Evolutionary conservation across 1,140 invertebrate species (phyloP).

Genomic region (Bradysia coprophila): DNA sequence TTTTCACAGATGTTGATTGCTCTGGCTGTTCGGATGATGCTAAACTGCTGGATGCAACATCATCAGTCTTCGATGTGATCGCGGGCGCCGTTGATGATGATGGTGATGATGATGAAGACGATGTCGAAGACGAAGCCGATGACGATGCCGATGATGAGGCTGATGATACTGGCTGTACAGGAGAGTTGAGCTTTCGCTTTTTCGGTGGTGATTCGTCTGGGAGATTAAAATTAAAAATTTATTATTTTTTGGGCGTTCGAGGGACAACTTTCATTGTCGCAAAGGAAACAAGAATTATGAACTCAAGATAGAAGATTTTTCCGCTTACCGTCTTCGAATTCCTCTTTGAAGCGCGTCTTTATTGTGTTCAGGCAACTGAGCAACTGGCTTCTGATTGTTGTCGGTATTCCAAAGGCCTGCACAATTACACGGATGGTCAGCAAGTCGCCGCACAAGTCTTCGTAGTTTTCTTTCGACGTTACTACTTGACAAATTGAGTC

Average conservation of each 20-base stretch:
- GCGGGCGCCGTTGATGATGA: background rate
- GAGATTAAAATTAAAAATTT: background rate
- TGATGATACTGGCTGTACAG: background rate
- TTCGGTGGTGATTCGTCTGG: conserved; percentile 1
- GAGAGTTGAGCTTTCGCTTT: background rate
- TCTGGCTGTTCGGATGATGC: too few species aligned
- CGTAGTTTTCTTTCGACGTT: conserved; percentile 21
- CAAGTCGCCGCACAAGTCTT: conserved; percentile 22
- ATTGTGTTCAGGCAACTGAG: background rate
- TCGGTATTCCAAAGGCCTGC: conserved; percentile 7
- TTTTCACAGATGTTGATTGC: too few species aligned
- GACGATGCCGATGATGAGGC: background rate
- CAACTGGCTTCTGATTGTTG: background rate
- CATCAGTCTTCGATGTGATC: background rate
- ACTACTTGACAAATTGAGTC: conserved; percentile 22
- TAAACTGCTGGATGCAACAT: background rate
- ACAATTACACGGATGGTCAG: conserved; percentile 22
- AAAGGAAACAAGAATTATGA: background rate
- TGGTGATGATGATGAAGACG: background rate
- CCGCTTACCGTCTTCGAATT: background rate
- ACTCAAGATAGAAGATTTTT: background rate
- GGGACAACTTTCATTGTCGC: background rate
- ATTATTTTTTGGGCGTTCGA: background rate
- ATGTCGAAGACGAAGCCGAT: background rate
- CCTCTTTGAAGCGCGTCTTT: background rate